Percentiles rank a stretch among this genome's conserved stretches.
These are phyloP conservation scores for Heteronetta atricapilla DNA, from an alignment of 2,113 vertebrate genomes.

Conservation along the genomic window DNA sequence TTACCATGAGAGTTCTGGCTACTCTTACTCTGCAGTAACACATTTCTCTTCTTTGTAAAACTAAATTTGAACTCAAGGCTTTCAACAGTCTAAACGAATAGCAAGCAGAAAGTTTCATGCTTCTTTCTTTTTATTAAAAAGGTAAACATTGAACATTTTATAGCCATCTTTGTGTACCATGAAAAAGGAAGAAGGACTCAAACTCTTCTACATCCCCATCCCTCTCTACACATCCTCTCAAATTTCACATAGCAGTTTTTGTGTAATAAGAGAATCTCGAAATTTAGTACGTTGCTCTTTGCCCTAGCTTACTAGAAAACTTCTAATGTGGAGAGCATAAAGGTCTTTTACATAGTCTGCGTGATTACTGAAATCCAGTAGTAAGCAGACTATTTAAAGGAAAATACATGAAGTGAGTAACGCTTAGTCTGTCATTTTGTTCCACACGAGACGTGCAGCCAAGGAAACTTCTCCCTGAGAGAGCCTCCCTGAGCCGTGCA, in stretches of 20 bases:
- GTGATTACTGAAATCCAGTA: not conserved
- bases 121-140: not conserved
- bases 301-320: not conserved
- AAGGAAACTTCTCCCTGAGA: not conserved
- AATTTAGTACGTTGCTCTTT: too few relatives aligned
- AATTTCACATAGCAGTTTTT: constrained; percentile 47
- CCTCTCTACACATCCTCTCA: constrained; percentile 10
- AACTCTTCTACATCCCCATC: not conserved
- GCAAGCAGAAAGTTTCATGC: not conserved
- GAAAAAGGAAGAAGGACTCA: too few relatives aligned
- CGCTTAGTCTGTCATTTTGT: not conserved
- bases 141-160: not conserved
- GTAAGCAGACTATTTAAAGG: not conserved
- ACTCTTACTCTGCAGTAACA: not conserved
- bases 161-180: not conserved
- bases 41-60: too few relatives aligned
- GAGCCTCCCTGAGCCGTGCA: fast-evolving
- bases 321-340: not conserved
- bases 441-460: fast-evolving
- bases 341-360: not conserved
- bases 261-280: not conserved
- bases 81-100: not conserved
- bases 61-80: not conserved
- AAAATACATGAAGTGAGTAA: fast-evolving
- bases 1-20: not conserved